phyloP scores from a whole-genome alignment of 2,797 vertebrate species.

The Chaetodon trifasciatus region DNA sequence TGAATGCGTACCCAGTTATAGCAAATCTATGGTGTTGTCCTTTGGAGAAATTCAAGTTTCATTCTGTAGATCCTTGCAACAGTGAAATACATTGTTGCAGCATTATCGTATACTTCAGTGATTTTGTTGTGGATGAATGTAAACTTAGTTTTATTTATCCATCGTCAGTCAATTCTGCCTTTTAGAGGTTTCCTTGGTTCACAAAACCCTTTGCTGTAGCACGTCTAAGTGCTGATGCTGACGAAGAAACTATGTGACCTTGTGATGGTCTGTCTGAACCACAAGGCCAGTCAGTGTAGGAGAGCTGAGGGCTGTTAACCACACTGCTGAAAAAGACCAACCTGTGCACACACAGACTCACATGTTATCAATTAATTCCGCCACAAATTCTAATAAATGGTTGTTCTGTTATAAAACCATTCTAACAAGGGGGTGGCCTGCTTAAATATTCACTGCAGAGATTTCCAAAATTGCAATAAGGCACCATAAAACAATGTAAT shows the following conservation, averaged over 20 bases:
- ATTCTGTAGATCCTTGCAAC: neutral
- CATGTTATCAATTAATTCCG: constrained; percentile 16
- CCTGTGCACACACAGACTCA: constrained; percentile 21
- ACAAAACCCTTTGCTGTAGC: neutral
- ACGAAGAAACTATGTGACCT: constrained; percentile 17
- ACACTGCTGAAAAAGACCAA: constrained; percentile 10
- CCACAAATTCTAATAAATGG: constrained; percentile 12
- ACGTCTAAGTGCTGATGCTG: constrained; percentile 9
- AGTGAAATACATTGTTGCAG: neutral
- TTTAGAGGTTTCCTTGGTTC: neutral
- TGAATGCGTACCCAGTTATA: neutral
- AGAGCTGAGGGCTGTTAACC: constrained; percentile 14
- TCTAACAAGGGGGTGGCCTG: neutral
- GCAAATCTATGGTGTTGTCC: neutral
- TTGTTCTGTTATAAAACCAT: neutral
- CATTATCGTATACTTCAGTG: neutral
- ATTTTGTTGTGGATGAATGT: neutral
- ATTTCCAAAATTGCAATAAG: neutral
- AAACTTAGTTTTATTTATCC: neutral
- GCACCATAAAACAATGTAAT: constrained; percentile 6
- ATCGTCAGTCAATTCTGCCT: neutral
- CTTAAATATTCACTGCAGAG: neutral
- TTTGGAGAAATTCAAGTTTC: neutral
- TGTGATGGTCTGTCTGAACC: constrained; percentile 16
- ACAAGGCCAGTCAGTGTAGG: neutral